These are phyloP conservation scores for Astreopora myriophthalma DNA, from an alignment of 64 coral and sea anemone species.

Conservation along the genomic window DNA sequence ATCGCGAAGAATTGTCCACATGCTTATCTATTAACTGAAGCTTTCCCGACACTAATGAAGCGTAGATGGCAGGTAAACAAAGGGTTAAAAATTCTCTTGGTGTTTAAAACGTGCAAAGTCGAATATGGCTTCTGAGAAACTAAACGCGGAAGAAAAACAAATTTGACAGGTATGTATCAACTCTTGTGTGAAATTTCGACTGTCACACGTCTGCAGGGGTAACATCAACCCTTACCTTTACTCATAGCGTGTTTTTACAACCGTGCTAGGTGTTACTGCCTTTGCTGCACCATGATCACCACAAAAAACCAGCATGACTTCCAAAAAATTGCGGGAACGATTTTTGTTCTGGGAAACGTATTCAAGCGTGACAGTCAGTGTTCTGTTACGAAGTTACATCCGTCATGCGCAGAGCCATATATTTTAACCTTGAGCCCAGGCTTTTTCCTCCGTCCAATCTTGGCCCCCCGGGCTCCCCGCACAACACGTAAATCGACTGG, in stretches of 20 bases:
- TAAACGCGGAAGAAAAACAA: neutral
- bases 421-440: no score
- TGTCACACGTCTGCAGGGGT: neutral
- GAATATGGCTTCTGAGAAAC: neutral
- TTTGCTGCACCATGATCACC: neutral
- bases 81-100: no score
- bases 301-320: neutral
- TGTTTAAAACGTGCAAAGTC: no score
- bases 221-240: constrained; percentile 1
- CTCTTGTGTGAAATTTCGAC: neutral
- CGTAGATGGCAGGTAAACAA: no score
- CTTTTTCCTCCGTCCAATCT: no score
- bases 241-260: neutral
- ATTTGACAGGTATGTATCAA: no score
- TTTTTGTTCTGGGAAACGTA: constrained; percentile 7
- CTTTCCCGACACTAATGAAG: no score
- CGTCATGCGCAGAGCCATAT: neutral
- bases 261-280: neutral
- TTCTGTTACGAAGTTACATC: neutral
- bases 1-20: no score
- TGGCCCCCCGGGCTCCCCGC: no score
- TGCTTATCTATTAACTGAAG: no score
- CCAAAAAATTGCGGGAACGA: neutral
- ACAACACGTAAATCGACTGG: no score
- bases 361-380: neutral